Conservation (phyloP, 2,888 invertebrate species). For the Hypomecis atomaria region DNA sequence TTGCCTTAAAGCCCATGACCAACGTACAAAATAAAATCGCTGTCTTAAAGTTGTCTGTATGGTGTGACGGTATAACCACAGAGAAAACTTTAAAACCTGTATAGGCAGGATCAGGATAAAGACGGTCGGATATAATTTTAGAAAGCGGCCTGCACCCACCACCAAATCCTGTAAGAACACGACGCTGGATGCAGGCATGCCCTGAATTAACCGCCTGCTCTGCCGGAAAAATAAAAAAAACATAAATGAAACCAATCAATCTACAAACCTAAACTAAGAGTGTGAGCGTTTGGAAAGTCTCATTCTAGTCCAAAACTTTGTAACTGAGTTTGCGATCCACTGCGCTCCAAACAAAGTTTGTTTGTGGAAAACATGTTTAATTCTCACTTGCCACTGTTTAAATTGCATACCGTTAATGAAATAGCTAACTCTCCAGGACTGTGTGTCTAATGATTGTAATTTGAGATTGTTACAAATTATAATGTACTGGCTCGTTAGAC, state of each 20-base stretch:
- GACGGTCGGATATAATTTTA: no score
- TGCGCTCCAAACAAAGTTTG: conserved; percentile 32
- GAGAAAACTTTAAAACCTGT: no score
- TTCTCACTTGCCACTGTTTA: conserved; percentile 31
- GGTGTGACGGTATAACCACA: no score
- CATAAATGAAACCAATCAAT: background rate
- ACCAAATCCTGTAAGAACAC: no score
- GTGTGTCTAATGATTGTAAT: conserved; percentile 22
- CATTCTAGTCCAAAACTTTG: conserved; percentile 9
- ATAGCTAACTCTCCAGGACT: conserved; percentile 26
- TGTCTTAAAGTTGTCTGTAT: no score
- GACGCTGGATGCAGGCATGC: no score
- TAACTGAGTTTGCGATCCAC: conserved; percentile 18
- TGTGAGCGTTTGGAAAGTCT: background rate
- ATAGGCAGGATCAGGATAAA: no score
- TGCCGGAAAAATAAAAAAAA: no score
- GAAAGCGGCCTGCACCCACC: no score
- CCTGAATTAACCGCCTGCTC: no score
- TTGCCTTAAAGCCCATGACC: no score
- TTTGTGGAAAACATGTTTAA: conserved; percentile 35
- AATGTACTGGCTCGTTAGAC: conserved; percentile 5
- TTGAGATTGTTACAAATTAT: conserved; percentile 23
- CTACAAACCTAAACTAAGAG: background rate
- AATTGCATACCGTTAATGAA: conserved; percentile 35
- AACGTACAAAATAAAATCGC: no score